These are phyloP conservation scores for Orycteropus afer DNA, from an alignment of 2,113 vertebrate genomes.

Conservation along the genomic window DNA sequence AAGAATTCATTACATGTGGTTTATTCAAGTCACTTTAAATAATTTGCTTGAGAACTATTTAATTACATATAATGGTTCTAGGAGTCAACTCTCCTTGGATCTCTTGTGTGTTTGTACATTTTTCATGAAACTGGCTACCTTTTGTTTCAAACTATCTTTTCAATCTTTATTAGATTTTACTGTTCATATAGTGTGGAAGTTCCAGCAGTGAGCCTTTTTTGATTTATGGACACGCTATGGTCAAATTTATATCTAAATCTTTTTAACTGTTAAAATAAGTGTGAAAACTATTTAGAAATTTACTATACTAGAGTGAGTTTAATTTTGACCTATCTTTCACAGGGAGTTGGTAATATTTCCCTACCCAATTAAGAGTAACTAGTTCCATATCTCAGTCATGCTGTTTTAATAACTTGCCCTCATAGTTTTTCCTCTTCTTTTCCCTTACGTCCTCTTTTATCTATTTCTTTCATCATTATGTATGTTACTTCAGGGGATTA, in stretches of 20 bases:
- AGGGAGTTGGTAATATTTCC: conserved; percentile 60
- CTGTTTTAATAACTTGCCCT: conserved; percentile 42
- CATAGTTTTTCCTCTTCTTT: conserved; percentile 6
- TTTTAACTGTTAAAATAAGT: conserved; percentile 52
- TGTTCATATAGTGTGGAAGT: not conserved
- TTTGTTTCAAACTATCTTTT: not conserved
- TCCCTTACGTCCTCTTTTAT: conserved; percentile 19
- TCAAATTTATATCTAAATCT: conserved; percentile 35
- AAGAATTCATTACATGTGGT: not conserved
- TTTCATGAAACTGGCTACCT: not conserved
- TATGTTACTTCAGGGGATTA: conserved; percentile 36
- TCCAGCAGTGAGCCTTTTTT: not conserved
- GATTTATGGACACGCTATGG: not conserved
- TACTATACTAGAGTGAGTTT: conserved; percentile 56
- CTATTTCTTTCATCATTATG: conserved; percentile 49
- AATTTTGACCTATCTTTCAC: conserved; percentile 55
- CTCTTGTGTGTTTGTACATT: not conserved
- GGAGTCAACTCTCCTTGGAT: not conserved
- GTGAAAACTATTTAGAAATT: conserved; percentile 31
- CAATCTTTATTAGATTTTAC: not conserved
- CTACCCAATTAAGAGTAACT: conserved; percentile 55
- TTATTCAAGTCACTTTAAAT: not conserved
- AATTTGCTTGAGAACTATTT: conserved; percentile 42
- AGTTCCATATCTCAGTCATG: conserved; percentile 16
- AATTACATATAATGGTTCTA: not conserved